phyloP scores from a whole-genome alignment of 2,797 vertebrate genomes.

The Microctenopoma stevenorrisi region DNA sequence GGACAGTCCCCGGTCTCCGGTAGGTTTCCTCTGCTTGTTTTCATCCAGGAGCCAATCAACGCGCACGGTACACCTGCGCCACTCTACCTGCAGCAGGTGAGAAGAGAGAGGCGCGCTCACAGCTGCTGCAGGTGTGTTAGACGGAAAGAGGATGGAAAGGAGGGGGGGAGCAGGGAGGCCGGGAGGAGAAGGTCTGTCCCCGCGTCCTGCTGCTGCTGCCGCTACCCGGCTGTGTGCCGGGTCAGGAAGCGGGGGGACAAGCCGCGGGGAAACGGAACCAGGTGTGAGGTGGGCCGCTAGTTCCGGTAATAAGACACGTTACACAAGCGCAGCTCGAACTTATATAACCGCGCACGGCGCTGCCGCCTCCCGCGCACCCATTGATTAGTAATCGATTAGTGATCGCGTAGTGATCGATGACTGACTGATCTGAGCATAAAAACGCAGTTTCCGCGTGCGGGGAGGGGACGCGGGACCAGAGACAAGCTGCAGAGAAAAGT shows the following conservation, averaged over 20 bases:
- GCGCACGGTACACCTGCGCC: conserved; percentile 45
- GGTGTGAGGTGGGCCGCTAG: no score
- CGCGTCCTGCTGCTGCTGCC: background rate
- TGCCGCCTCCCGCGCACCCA: background rate
- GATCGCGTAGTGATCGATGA: background rate
- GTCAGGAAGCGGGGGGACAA: no score
- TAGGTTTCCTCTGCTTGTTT: conserved; percentile 75
- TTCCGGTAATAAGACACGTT: background rate
- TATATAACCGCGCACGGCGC: conserved; percentile 6
- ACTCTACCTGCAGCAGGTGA: conserved; percentile 76
- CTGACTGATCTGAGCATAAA: background rate
- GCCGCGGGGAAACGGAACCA: no score
- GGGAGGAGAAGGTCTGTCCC: conserved; percentile 16
- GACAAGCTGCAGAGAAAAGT: background rate
- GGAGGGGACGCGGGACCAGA: background rate
- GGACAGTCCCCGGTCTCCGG: conserved; percentile 72
- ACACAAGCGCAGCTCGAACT: conserved; percentile 17
- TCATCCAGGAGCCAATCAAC: conserved; percentile 52
- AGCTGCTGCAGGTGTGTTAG: conserved; percentile 33
- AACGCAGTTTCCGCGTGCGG: background rate
- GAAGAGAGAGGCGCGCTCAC: conserved; percentile 38
- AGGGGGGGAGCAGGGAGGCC: conserved; percentile 1
- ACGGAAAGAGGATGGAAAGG: background rate
- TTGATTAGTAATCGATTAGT: conserved; percentile 9
- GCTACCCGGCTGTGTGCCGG: no score